phyloP scores from a whole-genome alignment of 2,113 vertebrate genomes.

The Ceyx margarethae region DNA sequence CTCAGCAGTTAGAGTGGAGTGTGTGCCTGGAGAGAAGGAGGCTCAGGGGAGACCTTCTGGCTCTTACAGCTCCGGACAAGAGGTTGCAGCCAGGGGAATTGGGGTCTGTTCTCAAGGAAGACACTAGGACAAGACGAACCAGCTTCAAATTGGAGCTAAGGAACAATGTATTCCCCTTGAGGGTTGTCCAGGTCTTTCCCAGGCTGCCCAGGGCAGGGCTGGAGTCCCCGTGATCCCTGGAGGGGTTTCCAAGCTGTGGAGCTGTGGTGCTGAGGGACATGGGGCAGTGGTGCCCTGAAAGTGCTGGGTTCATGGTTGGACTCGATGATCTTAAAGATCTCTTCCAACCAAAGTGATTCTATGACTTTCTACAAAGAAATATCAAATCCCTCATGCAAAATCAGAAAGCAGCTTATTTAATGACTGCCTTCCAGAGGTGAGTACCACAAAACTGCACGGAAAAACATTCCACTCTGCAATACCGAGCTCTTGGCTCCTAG shows the following conservation, averaged over 20 bases:
- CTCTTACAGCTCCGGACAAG: no score
- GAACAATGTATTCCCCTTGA: no score
- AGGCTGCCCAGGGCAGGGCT: not conserved
- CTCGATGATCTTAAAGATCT: not conserved
- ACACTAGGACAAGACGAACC: no score
- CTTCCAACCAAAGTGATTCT: not conserved
- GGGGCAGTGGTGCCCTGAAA: not conserved
- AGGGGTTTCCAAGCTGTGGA: not conserved
- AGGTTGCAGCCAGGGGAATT: no score
- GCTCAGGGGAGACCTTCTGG: no score
- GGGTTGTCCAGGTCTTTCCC: no score
- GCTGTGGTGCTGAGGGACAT: not conserved
- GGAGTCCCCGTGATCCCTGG: not conserved
- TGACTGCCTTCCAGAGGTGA: not conserved
- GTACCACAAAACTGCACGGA: not conserved
- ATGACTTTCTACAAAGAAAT: not conserved
- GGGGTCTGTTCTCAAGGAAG: no score
- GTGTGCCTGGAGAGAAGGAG: no score
- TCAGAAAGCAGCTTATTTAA: not conserved
- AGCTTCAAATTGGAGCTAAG: no score
- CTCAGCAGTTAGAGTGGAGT: not conserved
- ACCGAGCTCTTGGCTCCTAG: accelerated
- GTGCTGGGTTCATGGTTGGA: not conserved
- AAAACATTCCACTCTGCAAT: not conserved
- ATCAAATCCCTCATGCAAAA: not conserved